A percentile compares a stretch with the other conserved stretches of the same genome.
phyloP scores from a whole-genome alignment of 2,113 vertebrate genomes.

The Mormoops blainvillei region DNA sequence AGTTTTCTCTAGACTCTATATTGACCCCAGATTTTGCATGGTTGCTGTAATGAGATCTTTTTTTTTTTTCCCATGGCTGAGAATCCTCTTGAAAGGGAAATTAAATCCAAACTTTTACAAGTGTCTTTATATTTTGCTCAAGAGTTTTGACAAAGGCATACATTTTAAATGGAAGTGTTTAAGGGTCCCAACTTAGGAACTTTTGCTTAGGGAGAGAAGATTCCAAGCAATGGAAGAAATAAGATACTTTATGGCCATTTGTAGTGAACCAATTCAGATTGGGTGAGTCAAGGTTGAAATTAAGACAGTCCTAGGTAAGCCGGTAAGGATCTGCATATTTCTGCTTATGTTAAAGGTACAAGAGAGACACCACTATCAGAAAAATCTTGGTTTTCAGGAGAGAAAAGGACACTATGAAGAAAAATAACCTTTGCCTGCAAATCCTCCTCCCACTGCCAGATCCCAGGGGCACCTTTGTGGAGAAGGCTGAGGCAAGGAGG shows the following conservation, averaged over 20 bases:
- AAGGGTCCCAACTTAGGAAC: not conserved
- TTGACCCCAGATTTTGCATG: not conserved
- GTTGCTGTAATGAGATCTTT: not conserved
- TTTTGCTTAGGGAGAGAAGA: not conserved
- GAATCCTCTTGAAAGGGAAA: not conserved
- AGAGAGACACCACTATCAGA: not conserved
- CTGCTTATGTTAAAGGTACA: not conserved
- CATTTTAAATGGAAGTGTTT: not conserved
- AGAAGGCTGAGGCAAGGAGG: not conserved
- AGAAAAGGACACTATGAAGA: not conserved
- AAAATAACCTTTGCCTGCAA: not conserved
- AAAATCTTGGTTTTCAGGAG: not conserved
- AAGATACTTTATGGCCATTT: not conserved
- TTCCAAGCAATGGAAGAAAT: not conserved
- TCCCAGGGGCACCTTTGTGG: not conserved
- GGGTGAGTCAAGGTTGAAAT: not conserved
- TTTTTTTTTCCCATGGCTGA: not conserved
- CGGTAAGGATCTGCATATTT: not conserved
- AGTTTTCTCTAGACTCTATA: slow-evolving; percentile 1
- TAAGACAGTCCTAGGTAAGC: not conserved
- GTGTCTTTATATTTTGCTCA: not conserved
- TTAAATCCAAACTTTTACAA: not conserved
- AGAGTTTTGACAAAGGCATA: not conserved
- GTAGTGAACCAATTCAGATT: not conserved
- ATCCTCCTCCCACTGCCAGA: not conserved